Evolutionary conservation across 2,888 invertebrate species (phyloP).

Genomic region (Noctuana brunneofusca): DNA sequence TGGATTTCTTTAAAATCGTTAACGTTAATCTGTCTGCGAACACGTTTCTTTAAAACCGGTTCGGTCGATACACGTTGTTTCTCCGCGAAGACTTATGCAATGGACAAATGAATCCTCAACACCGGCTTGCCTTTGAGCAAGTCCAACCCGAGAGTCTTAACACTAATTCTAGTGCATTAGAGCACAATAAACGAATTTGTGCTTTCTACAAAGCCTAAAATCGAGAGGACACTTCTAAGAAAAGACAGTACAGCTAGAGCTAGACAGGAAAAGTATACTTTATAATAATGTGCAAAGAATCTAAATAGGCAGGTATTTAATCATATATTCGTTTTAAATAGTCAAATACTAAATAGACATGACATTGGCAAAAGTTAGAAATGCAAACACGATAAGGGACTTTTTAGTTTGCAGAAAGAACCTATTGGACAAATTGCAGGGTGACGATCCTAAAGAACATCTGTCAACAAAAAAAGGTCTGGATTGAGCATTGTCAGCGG

Average conservation of each 20-base stretch:
- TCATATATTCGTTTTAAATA: neutral
- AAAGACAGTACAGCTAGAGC: neutral
- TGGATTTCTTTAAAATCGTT: too few species aligned
- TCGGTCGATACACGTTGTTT: slow-evolving; percentile 62
- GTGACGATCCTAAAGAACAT: slow-evolving; percentile 36
- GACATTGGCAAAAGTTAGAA: neutral
- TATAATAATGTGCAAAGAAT: too few species aligned
- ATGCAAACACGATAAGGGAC: neutral
- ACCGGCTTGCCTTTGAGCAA: slow-evolving; percentile 26
- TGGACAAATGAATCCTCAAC: slow-evolving; percentile 60
- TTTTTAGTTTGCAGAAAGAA: neutral
- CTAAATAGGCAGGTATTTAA: neutral
- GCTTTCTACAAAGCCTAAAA: slow-evolving; percentile 4
- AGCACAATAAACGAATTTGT: slow-evolving; percentile 9
- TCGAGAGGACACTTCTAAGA: neutral
- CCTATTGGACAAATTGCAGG: slow-evolving; percentile 33
- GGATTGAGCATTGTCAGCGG: slow-evolving; percentile 48
- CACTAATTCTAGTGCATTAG: slow-evolving; percentile 13
- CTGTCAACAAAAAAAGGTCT: slow-evolving; percentile 40
- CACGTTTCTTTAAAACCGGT: slow-evolving; percentile 79
- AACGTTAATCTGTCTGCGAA: too few species aligned
- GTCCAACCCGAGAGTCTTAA: slow-evolving; percentile 15
- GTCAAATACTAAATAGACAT: neutral
- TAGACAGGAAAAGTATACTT: neutral
- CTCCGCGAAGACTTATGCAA: slow-evolving; percentile 71